phyloP scores from a whole-genome alignment of 2,888 invertebrate genomes.

The Tetheella fluctuosa region DNA sequence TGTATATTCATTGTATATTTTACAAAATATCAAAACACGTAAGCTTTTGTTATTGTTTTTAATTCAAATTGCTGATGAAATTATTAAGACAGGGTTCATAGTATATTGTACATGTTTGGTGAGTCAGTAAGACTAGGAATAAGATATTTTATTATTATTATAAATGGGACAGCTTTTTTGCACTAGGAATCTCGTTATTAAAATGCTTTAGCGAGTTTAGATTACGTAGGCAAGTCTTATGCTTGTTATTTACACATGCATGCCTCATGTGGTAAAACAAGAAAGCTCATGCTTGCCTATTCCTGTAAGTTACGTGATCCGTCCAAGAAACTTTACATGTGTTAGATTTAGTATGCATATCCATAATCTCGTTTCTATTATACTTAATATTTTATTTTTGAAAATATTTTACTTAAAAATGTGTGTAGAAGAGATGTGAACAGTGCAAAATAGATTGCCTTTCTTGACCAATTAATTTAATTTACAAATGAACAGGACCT shows the following conservation, averaged over 20 bases:
- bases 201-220: not conserved
- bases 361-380: slow-evolving; percentile 1
- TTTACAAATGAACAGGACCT: slow-evolving; percentile 4
- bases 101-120: not conserved
- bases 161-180: not conserved
- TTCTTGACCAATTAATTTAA: slow-evolving; percentile 7
- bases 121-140: not conserved
- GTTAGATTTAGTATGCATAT: slow-evolving; percentile 5
- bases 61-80: not conserved
- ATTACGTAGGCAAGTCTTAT: not conserved
- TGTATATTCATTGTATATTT: not conserved
- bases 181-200: not conserved
- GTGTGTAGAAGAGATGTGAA: not conserved
- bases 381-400: slow-evolving; percentile 3
- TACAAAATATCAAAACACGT: not conserved
- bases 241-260: no score
- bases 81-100: slow-evolving; percentile 1
- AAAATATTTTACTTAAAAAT: not conserved
- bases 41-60: not conserved
- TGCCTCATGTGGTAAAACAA: not conserved
- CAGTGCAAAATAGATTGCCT: not conserved
- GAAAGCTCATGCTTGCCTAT: not conserved
- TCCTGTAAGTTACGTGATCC: not conserved
- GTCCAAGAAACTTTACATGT: slow-evolving; percentile 5
- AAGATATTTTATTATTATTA: not conserved